phyloP scores from a whole-genome alignment of 2,113 vertebrate genomes.

The Gorilla gorilla region DNA sequence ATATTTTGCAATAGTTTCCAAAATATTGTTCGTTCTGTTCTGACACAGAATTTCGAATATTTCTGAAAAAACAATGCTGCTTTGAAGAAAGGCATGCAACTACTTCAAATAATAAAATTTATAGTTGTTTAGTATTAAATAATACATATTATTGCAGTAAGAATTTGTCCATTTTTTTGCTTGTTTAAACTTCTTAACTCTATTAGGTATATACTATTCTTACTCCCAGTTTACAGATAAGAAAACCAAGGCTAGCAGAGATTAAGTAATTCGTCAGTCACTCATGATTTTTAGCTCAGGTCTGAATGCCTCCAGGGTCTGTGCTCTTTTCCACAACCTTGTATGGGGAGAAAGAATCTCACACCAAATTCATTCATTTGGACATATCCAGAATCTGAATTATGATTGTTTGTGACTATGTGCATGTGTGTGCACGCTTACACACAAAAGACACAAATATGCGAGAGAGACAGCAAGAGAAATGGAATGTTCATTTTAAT shows the following conservation, averaged over 20 bases:
- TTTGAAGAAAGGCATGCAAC: background rate
- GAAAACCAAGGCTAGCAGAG: background rate
- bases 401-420: background rate
- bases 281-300: background rate
- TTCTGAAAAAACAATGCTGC: background rate
- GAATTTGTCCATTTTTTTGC: background rate
- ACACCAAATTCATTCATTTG: background rate
- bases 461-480: background rate
- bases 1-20: conserved; percentile 24
- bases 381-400: background rate
- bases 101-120: background rate
- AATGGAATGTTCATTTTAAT: background rate
- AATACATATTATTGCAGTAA: background rate
- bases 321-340: background rate
- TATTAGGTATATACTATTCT: background rate
- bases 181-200: background rate
- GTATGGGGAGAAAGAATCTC: background rate
- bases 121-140: background rate
- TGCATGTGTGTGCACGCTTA: background rate
- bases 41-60: background rate
- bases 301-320: background rate
- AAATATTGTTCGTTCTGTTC: conserved; percentile 62
- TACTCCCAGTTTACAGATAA: background rate
- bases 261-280: background rate
- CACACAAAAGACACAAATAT: background rate